A percentile compares a stretch with the other conserved stretches of the same genome.
Conservation (phyloP, 1,140 invertebrate species). For the Philopotamus ludificatus region DNA sequence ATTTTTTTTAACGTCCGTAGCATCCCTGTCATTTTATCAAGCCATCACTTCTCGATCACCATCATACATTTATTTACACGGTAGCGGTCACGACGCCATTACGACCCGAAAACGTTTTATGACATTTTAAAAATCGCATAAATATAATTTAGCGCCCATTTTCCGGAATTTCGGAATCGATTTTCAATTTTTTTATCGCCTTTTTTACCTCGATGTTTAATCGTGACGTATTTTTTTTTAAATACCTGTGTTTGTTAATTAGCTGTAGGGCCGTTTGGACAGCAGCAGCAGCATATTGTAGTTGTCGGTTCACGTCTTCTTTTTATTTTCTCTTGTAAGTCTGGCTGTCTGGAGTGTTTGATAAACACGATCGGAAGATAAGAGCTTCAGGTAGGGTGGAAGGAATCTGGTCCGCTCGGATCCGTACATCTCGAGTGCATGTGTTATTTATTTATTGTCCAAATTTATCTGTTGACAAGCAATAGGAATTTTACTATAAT, state of each 20-base stretch:
- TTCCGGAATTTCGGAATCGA: background rate
- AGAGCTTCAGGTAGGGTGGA: constrained; percentile 22
- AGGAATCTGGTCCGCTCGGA: background rate
- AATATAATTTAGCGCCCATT: too few relatives aligned
- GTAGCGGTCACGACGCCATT: constrained; percentile 10
- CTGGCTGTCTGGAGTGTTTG: constrained; percentile 31
- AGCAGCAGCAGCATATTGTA: background rate
- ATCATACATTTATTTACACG: constrained; percentile 14
- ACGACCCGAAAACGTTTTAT: background rate
- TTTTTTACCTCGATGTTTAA: background rate
- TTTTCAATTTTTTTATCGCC: background rate
- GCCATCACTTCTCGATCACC: constrained; percentile 17
- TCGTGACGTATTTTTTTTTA: too few relatives aligned
- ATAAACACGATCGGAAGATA: constrained; percentile 35
- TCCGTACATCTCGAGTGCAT: background rate
- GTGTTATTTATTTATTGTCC: background rate
- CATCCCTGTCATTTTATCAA: constrained; percentile 18
- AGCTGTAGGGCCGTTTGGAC: constrained; percentile 3
- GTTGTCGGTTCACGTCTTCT: constrained; percentile 1
- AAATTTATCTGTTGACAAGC: background rate
- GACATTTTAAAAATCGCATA: constrained; percentile 1
- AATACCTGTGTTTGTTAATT: constrained; percentile 21
- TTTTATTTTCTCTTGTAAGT: constrained; percentile 10
- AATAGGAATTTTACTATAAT: background rate
- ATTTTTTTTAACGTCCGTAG: constrained; percentile 21